Evolutionary conservation across 2,888 invertebrate genomes (phyloP).

Genomic region (Cyaniris semiargus): DNA sequence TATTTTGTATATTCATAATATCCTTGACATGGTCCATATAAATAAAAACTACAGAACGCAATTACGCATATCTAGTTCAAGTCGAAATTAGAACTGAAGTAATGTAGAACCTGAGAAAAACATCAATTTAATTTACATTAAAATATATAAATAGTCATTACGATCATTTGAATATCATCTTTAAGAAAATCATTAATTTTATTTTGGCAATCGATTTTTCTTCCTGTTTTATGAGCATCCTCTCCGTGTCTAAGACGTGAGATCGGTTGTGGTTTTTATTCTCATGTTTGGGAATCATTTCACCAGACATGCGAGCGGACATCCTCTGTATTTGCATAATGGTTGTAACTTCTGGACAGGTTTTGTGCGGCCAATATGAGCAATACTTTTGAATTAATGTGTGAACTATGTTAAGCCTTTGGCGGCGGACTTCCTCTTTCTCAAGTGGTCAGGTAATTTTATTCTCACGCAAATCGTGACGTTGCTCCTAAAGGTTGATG

Average conservation of each 20-base stretch:
- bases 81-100: neutral
- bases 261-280: conserved; percentile 23
- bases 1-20: neutral
- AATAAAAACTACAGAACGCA: neutral
- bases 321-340: conserved; percentile 68
- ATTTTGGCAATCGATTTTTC: conserved; percentile 19
- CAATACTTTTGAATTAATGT: conserved; percentile 29
- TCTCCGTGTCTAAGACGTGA: conserved; percentile 23
- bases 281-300: conserved; percentile 38
- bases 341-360: conserved; percentile 46
- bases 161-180: neutral
- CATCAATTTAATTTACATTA: neutral
- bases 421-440: conserved; percentile 37
- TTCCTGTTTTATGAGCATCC: conserved; percentile 27
- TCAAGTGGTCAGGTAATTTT: conserved; percentile 3
- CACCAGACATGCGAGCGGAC: conserved; percentile 53
- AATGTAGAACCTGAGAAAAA: neutral
- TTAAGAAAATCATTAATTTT: neutral
- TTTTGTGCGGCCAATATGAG: conserved; percentile 38
- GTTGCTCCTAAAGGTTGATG: neutral
- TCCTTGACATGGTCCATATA: neutral
- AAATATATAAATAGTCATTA: neutral
- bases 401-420: conserved; percentile 32
- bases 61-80: neutral
- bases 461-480: neutral